These are phyloP conservation scores for Noctua comes DNA, from an alignment of 2,888 invertebrate genomes.

Conservation along the genomic window DNA sequence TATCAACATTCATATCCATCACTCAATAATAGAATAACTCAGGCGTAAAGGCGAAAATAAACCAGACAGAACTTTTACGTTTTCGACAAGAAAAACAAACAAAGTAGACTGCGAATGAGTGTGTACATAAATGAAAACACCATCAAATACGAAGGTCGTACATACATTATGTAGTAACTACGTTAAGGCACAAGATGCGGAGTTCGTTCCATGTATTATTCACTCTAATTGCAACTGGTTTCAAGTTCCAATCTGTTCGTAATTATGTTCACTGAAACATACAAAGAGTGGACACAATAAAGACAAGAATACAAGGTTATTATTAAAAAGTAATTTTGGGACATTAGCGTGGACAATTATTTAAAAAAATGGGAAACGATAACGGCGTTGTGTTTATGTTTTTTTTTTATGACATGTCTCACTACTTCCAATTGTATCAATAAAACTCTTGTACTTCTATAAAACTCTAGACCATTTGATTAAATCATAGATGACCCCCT, in stretches of 20 bases:
- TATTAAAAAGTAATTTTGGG: background rate
- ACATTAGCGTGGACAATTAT: background rate
- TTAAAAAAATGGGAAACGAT: background rate
- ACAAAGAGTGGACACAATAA: background rate
- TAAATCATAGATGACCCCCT: too few species aligned
- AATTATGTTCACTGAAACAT: conserved; percentile 19
- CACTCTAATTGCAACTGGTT: conserved; percentile 28
- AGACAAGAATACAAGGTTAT: background rate
- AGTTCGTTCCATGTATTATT: conserved; percentile 38
- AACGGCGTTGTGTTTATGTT: background rate
- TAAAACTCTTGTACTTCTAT: background rate
- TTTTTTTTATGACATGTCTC: too few species aligned
- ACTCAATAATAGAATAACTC: background rate
- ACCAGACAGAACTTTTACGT: background rate
- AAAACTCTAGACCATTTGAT: too few species aligned
- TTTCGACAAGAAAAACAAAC: background rate
- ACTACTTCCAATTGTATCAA: background rate
- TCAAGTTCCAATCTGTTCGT: conserved; percentile 25
- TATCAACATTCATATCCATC: too few species aligned
- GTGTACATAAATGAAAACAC: conserved; percentile 29
- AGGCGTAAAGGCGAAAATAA: background rate
- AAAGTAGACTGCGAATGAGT: conserved; percentile 22
- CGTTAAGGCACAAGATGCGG: background rate
- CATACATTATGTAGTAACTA: conserved; percentile 22
- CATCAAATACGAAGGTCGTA: conserved; percentile 25